These are phyloP conservation scores for Aporrectodea caliginosa DNA, from an alignment of 1,140 invertebrate species.

Conservation along the genomic window DNA sequence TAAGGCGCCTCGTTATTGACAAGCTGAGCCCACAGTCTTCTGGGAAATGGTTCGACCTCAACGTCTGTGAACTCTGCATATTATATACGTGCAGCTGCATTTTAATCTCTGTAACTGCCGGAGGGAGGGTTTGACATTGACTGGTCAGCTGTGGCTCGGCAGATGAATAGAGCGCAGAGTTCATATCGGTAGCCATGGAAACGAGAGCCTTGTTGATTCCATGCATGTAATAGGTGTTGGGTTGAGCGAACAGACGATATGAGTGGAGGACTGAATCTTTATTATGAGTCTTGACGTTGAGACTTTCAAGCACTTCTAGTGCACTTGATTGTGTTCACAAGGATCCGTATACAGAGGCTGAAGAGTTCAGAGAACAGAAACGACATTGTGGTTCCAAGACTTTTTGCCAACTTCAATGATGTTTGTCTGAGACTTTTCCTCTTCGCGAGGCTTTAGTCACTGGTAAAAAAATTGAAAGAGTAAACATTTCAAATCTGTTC, in stretches of 20 bases:
- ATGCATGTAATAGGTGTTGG: too few species aligned
- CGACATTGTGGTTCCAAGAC: too few species aligned
- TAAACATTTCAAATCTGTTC: too few species aligned
- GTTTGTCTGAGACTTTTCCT: too few species aligned
- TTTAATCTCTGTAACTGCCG: neutral
- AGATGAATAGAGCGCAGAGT: neutral
- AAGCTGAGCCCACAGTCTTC: neutral
- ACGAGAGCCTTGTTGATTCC: too few species aligned
- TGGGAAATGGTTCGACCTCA: neutral
- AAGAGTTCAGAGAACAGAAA: too few species aligned
- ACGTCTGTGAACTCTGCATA: neutral
- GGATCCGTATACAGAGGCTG: too few species aligned
- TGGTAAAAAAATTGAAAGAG: neutral
- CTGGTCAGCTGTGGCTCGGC: too few species aligned
- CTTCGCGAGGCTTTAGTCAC: neutral
- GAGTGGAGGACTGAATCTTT: too few species aligned
- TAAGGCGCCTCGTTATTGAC: neutral
- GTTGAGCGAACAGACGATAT: too few species aligned
- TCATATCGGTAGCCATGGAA: too few species aligned
- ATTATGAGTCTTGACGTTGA: neutral
- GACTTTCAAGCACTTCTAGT: neutral
- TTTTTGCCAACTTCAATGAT: too few species aligned
- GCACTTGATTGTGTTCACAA: neutral
- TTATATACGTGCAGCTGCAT: neutral
- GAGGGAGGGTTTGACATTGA: neutral